Evolutionary conservation across 2,888 invertebrate genomes (phyloP), one percentile per base, ranked within the genome.

Genomic region (Branchellion lobata): DNA sequence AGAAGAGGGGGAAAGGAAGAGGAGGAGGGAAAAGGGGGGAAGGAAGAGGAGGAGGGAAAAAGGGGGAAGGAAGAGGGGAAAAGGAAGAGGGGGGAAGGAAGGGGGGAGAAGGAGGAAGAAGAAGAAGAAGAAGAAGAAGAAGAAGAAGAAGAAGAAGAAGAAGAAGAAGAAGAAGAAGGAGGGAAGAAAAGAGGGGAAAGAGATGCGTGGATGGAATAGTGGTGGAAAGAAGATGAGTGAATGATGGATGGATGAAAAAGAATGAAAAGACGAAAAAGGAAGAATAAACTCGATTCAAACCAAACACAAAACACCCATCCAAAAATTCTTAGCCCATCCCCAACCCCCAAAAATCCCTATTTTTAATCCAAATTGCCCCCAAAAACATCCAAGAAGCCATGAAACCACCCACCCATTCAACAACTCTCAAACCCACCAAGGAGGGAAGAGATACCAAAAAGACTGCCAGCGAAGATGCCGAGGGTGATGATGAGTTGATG

Each of bases 381-480:
- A 91, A 97, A 94, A 91, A 96, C 96, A 89, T 96, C 95, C 87
- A 95, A 94, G 91, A 96, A 96, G 90, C 96, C 96, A 90, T 96
- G 96, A 94, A 96, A 95, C 90, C 96, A 96, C 86, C 96, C 96
- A 85, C 96, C 92, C 21, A 92, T 92, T 2, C 94, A 93, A 0
- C 81, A 57, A 71, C 84, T 80, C 81, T 5, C 61, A 3, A 24
- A 69, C 69, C 33, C 5, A 86, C 86, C 96, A 85, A 96, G 91
- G 86, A 96, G 93, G 89, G 94, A 93, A 88, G 94, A 93, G 87
- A 97, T 93, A 86, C 96, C 96, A 86, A 96, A 91, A 85, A 96
- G 93, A 90, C 84, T 84, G 2, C 96, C 95, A 87, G 96, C 91
- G 86, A 96, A 91, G 88, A 97, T 92, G 86, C 96, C 96, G 85